phyloP scores from a whole-genome alignment of 2,888 invertebrate species.

The Drosophila crucigera region DNA sequence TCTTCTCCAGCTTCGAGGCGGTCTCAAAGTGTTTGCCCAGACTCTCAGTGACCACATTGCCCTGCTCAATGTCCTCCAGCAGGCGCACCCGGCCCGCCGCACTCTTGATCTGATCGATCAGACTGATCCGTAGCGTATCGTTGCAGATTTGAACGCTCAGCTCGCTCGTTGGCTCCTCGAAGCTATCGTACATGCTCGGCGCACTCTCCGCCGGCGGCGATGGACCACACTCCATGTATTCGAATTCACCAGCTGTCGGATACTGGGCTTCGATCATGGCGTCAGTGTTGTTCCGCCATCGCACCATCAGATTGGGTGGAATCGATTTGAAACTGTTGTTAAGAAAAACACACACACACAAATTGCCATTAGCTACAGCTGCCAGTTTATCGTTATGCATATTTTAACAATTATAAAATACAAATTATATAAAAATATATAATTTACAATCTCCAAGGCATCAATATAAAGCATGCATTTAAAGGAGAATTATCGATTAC shows the following conservation, averaged over 20 bases:
- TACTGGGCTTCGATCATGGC: conserved; percentile 89
- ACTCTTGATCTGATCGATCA: conserved; percentile 91
- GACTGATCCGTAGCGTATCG: conserved; percentile 90
- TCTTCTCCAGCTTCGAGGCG: conserved; percentile 89
- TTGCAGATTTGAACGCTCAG: conserved; percentile 90
- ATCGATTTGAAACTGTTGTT: conserved; percentile 86
- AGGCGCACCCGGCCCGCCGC: conserved; percentile 89
- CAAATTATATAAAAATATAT: background rate
- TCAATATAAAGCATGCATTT: background rate
- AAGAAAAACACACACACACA: background rate
- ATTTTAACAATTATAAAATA: background rate
- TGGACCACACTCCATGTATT: conserved; percentile 92
- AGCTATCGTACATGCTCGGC: conserved; percentile 93
- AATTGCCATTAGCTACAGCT: background rate
- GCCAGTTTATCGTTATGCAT: background rate
- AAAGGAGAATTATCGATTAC: background rate
- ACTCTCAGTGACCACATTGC: conserved; percentile 88
- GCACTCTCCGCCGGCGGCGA: conserved; percentile 93
- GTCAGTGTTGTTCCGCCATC: conserved; percentile 87
- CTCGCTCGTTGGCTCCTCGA: conserved; percentile 90
- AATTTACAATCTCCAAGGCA: too few relatives aligned
- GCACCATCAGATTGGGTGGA: conserved; percentile 86
- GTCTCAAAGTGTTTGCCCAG: conserved; percentile 86
- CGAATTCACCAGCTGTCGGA: conserved; percentile 88
- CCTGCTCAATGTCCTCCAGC: conserved; percentile 91